phyloP scores from a whole-genome alignment of 2,797 vertebrate species.

The Molossus alvarezi region DNA sequence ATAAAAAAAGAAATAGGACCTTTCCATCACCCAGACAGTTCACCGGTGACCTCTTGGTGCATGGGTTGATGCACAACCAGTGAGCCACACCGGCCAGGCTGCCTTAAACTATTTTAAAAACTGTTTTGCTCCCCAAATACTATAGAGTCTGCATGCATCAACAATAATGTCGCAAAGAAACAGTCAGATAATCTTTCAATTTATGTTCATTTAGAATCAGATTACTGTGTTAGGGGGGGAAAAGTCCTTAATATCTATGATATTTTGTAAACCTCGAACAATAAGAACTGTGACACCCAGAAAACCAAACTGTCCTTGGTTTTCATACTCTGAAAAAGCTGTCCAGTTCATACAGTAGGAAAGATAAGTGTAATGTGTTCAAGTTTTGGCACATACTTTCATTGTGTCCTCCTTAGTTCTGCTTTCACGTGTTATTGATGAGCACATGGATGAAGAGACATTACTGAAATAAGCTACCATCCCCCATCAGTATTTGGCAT shows the following conservation, averaged over 20 bases:
- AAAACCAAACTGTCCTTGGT: not conserved
- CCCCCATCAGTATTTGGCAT: not conserved
- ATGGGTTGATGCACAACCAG: no score
- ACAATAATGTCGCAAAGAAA: not conserved
- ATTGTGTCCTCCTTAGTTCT: constrained; percentile 11
- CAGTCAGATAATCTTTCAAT: not conserved
- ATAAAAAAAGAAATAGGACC: not conserved
- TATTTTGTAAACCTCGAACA: not conserved
- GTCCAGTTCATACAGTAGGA: not conserved
- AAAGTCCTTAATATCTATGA: not conserved
- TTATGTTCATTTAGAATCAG: not conserved
- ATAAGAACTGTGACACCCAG: no score
- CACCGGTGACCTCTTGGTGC: no score
- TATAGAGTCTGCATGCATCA: not conserved
- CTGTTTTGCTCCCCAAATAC: not conserved
- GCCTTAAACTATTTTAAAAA: not conserved
- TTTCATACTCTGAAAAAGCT: constrained; percentile 15
- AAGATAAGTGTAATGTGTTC: not conserved
- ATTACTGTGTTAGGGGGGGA: not conserved
- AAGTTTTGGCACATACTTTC: not conserved
- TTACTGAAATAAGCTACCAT: not conserved
- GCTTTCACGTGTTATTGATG: not conserved
- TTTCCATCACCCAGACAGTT: not conserved
- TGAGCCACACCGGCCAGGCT: no score
- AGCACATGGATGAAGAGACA: not conserved